Percentiles rank a stretch among this genome's conserved stretches.
These are phyloP conservation scores for Setophaga coronata DNA, from an alignment of 2,113 vertebrate genomes.

Conservation along the genomic window DNA sequence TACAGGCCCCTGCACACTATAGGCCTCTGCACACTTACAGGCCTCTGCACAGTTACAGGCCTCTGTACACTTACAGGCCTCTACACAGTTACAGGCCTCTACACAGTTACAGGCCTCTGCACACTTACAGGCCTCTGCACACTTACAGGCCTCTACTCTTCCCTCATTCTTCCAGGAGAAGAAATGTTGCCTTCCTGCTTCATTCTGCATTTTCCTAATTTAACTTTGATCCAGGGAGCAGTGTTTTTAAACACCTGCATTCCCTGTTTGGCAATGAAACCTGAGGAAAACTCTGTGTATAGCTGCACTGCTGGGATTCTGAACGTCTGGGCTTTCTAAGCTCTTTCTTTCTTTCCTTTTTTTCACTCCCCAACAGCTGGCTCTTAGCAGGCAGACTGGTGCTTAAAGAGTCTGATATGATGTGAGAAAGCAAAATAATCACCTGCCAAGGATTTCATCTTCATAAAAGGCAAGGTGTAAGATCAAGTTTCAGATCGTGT, in stretches of 20 bases:
- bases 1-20: too few relatives aligned
- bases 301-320: neutral
- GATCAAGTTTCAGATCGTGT: slow-evolving; percentile 67
- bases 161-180: neutral
- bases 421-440: slow-evolving; percentile 75
- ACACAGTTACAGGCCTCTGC: neutral
- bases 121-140: neutral
- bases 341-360: neutral
- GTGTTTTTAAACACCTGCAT: neutral
- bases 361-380: slow-evolving; percentile 50
- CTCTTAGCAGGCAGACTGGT: slow-evolving; percentile 47
- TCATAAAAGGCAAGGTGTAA: slow-evolving; percentile 64
- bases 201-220: neutral
- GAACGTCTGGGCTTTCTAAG: neutral
- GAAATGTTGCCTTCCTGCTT: neutral
- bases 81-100: neutral
- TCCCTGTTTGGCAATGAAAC: neutral
- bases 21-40: accelerated
- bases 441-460: slow-evolving; percentile 70
- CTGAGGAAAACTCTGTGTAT: neutral
- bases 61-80: too few relatives aligned
- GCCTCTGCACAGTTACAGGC: neutral
- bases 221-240: neutral
- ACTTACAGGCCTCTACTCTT: accelerated
- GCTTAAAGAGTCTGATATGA: slow-evolving; percentile 57